A percentile compares a stretch with the other conserved stretches of the same genome.
Evolutionary conservation across 2,797 vertebrate genomes (phyloP).

Genomic region (Momotus momota): DNA sequence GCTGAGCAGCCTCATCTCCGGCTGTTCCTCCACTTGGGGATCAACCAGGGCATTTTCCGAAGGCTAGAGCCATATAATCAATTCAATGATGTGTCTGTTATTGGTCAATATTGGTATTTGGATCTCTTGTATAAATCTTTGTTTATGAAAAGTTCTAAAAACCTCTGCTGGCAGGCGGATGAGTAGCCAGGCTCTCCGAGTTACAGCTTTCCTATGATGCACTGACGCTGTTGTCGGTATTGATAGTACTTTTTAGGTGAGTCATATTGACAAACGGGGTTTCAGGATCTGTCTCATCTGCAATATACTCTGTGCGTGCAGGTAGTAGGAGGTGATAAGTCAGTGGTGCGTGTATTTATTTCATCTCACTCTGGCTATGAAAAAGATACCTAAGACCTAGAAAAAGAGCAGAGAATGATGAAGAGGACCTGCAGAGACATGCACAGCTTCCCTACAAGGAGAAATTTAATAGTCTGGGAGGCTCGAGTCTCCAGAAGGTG

Average conservation of each 20-base stretch:
- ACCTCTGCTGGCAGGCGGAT: not conserved
- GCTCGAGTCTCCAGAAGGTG: not conserved
- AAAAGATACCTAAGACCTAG: not conserved
- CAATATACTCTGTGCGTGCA: not conserved
- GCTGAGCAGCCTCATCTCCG: not conserved
- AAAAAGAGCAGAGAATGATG: not conserved
- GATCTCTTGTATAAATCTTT: not conserved
- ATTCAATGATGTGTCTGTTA: not conserved
- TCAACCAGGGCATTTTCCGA: no score
- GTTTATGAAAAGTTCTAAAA: not conserved
- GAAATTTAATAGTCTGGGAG: not conserved
- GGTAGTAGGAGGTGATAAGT: not conserved
- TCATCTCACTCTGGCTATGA: not conserved
- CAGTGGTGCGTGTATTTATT: not conserved
- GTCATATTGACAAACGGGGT: not conserved
- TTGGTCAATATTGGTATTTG: fast-evolving
- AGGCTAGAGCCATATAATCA: not conserved
- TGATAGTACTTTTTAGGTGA: not conserved
- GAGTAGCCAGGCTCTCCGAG: not conserved
- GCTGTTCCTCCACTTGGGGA: not conserved
- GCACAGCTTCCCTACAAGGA: not conserved
- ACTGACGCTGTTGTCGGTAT: not conserved
- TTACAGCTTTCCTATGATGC: not conserved
- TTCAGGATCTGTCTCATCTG: not conserved
- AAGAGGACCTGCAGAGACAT: not conserved